phyloP scores from a whole-genome alignment of 1,140 invertebrate genomes.

The Thereuonema tuberculata region DNA sequence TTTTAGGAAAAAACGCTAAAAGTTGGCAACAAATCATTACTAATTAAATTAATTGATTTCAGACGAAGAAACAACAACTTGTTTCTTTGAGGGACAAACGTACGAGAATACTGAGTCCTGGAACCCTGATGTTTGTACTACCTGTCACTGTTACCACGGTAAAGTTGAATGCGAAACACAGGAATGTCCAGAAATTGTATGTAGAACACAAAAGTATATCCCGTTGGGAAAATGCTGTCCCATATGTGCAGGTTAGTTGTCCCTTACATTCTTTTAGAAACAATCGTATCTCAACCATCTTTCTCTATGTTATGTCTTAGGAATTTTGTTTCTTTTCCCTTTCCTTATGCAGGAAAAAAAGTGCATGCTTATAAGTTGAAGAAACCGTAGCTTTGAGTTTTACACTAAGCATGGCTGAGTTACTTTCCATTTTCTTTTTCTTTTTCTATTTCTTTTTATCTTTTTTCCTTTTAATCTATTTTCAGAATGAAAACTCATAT shows the following conservation, averaged over 20 bases:
- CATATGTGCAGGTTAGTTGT: slow-evolving; percentile 30
- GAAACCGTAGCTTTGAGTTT: too few relatives aligned
- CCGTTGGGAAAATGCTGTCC: slow-evolving; percentile 41
- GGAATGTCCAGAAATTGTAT: slow-evolving; percentile 32
- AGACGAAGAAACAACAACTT: slow-evolving; percentile 17
- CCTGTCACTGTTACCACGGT: slow-evolving; percentile 43
- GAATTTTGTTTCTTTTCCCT: neutral
- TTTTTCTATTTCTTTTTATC: too few relatives aligned
- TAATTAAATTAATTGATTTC: too few relatives aligned
- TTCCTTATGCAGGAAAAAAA: neutral
- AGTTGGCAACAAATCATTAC: too few relatives aligned
- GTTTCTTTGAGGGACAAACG: slow-evolving; percentile 36
- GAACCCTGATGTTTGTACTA: slow-evolving; percentile 46
- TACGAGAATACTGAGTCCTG: slow-evolving; percentile 47
- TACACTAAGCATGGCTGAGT: too few relatives aligned
- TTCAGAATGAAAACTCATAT: too few relatives aligned
- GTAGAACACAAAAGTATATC: slow-evolving; percentile 33
- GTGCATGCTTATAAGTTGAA: too few relatives aligned
- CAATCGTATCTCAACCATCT: neutral
- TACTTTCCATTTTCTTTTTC: too few relatives aligned
- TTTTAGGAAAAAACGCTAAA: too few relatives aligned
- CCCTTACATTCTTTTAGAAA: neutral
- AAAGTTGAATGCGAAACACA: slow-evolving; percentile 41
- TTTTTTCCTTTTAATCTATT: too few relatives aligned
- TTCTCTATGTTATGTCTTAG: neutral